Conservation (phyloP, 2,113 vertebrate genomes). For the Phrynocephalus versicolor region DNA sequence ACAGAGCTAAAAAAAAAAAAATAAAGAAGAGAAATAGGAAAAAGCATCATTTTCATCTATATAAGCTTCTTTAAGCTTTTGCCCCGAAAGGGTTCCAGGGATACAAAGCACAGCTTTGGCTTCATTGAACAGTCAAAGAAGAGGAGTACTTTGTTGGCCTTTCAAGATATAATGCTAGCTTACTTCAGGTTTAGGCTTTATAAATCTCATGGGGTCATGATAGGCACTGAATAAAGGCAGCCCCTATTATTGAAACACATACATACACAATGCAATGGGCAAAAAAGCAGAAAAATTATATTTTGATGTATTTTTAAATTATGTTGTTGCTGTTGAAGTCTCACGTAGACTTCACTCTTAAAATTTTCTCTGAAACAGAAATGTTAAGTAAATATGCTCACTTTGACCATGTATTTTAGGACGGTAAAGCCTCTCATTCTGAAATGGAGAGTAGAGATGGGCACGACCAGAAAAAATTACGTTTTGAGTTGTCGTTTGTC, state of each 20-base stretch:
- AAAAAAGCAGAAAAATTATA: constrained; percentile 10
- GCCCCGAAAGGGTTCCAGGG: constrained; percentile 52
- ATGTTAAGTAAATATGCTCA: neutral
- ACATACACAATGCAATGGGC: neutral
- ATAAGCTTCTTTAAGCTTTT: constrained; percentile 57
- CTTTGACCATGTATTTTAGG: too few relatives aligned
- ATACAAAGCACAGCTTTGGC: constrained; percentile 52
- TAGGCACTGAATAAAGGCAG: constrained; percentile 40
- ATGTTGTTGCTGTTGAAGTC: neutral
- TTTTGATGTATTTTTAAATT: constrained; percentile 8
- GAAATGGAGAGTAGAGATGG: too few relatives aligned
- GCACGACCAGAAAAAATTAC: too few relatives aligned
- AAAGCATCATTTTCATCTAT: constrained; percentile 55
- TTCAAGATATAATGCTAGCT: constrained; percentile 53
- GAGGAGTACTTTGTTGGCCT: constrained; percentile 39
- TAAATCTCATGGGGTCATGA: constrained; percentile 9
- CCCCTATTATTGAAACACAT: constrained; percentile 18
- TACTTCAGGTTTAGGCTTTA: constrained; percentile 47
- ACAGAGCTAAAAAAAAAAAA: constrained; percentile 37
- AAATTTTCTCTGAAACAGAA: neutral
- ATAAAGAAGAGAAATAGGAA: constrained; percentile 45
- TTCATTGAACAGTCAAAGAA: constrained; percentile 50
- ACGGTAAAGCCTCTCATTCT: too few relatives aligned
- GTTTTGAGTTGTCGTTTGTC: too few relatives aligned
- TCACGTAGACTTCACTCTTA: neutral